Conservation (phyloP, 2,113 vertebrate genomes). For the Pteruthius melanotis region DNA sequence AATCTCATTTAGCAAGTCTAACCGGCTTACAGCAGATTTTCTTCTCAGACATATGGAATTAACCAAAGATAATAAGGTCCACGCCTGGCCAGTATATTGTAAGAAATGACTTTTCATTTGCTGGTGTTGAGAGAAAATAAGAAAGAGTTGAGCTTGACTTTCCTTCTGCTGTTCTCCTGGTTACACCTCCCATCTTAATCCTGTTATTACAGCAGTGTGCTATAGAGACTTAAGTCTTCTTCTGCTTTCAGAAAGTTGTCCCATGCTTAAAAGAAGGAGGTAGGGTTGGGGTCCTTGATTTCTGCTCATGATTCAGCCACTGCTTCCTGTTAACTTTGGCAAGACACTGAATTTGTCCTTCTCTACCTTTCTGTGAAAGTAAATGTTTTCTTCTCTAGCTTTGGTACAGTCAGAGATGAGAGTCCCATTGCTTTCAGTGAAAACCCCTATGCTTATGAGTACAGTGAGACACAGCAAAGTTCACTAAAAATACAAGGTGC, state of each 20-base stretch:
- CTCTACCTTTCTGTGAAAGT: not conserved
- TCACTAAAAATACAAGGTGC: not conserved
- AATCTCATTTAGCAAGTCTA: not conserved
- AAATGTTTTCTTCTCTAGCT: not conserved
- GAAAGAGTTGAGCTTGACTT: not conserved
- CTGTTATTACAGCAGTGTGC: not conserved
- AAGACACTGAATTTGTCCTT: not conserved
- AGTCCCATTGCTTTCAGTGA: not conserved
- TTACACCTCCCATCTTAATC: not conserved
- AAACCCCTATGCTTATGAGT: not conserved
- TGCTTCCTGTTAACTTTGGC: not conserved
- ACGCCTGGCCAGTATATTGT: not conserved
- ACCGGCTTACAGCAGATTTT: constrained; percentile 4
- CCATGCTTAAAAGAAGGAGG: not conserved
- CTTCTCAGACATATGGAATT: constrained; percentile 44
- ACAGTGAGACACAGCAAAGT: not conserved
- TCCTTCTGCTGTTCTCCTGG: not conserved
- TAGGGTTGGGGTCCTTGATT: not conserved
- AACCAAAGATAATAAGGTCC: not conserved
- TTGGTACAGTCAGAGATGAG: not conserved
- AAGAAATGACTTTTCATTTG: not conserved
- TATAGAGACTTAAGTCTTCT: not conserved
- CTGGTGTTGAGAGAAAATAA: not conserved
- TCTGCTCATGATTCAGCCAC: not conserved
- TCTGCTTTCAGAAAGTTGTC: not conserved